These are phyloP conservation scores for Halisarca cf. caerulea DNA, from an alignment of 37 sponge, comb jelly and placozoan genomes.

Conservation along the genomic window DNA sequence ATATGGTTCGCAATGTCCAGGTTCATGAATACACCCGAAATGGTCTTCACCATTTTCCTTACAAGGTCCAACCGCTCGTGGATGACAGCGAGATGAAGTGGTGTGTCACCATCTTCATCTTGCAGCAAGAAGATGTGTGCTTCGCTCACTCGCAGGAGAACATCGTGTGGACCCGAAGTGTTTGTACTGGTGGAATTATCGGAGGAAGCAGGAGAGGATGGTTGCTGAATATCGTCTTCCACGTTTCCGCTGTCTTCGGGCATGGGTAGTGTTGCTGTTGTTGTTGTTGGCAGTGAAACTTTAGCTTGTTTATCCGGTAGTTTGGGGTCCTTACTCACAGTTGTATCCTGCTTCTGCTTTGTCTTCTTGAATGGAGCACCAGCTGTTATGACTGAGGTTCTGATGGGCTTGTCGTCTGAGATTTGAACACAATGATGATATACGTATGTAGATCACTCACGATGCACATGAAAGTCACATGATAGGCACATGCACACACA, in stretches of 20 bases:
- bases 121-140: conserved; percentile 70
- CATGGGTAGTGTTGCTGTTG: not conserved
- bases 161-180: conserved; percentile 40
- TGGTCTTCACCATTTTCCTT: conserved; percentile 58
- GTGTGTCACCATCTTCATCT: conserved; percentile 92
- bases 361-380: not conserved
- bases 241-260: not conserved
- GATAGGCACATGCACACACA: not conserved
- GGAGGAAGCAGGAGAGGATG: conserved; percentile 17
- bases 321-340: not conserved
- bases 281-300: not conserved
- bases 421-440: too few relatives aligned
- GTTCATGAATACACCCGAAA: conserved; percentile 61
- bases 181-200: conserved; percentile 30
- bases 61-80: conserved; percentile 69
- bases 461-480: not conserved
- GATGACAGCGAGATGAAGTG: conserved; percentile 77
- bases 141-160: conserved; percentile 71
- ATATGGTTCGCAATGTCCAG: conserved; percentile 79
- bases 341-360: not conserved
- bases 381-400: conserved; percentile 23
- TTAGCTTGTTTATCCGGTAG: not conserved
- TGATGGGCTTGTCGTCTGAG: conserved; percentile 26
- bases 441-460: too few relatives aligned
- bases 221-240: not conserved